These are phyloP conservation scores for Pangasius djambal DNA, from an alignment of 2,797 vertebrate genomes.

Conservation along the genomic window DNA sequence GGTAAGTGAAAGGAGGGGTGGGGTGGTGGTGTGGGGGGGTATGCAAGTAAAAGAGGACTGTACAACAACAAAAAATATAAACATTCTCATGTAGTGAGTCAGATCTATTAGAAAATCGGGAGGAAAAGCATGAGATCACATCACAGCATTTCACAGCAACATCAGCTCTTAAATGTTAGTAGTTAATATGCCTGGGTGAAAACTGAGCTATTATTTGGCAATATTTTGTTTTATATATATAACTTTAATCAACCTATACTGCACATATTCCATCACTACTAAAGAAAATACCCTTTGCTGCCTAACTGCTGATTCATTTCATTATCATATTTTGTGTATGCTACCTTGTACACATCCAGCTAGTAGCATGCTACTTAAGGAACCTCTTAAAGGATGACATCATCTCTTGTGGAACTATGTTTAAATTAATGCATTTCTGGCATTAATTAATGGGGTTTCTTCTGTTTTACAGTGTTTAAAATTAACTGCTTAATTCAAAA, in stretches of 20 bases:
- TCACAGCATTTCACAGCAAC: background rate
- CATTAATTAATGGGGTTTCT: conserved; percentile 52
- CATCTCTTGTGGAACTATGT: conserved; percentile 30
- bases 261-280: background rate
- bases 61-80: conserved; percentile 17
- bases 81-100: conserved; percentile 13
- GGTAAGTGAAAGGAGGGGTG: background rate
- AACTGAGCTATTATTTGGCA: background rate
- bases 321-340: background rate
- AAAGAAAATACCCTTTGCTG: background rate
- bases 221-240: background rate
- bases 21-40: background rate
- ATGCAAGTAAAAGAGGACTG: background rate
- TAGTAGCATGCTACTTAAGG: conserved; percentile 10
- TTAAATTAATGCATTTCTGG: conserved; percentile 40
- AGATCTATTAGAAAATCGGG: background rate
- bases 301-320: background rate
- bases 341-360: background rate
- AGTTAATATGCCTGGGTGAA: background rate
- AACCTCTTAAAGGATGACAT: conserved; percentile 16
- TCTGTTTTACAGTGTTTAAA: conserved; percentile 36
- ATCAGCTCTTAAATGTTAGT: background rate
- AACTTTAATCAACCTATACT: background rate
- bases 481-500: conserved; percentile 41
- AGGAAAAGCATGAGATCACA: conserved; percentile 15